Base-by-base conservation (phyloP, 2,888 invertebrate species). In the Drosophila borealis region DNA sequence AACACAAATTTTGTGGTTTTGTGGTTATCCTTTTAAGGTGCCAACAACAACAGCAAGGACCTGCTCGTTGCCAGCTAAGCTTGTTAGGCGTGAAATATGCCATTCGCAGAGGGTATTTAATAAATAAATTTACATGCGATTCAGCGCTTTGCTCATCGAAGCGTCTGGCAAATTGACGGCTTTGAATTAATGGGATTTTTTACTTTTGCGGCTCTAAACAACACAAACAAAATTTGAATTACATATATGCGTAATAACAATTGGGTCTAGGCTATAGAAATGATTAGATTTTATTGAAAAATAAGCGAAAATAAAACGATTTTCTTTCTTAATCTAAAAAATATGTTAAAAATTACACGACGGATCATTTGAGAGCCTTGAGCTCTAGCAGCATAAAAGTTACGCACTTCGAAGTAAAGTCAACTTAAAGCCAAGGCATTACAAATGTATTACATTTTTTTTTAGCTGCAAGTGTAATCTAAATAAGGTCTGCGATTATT, bases 1-100 rank as follows among this genome's bases (percentile, higher is more conserved):
- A 77, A 66, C 84, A 81, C 78, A 83, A 83, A 87, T 83, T 86
- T 74, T 78, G 87, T 57, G 87, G 81, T 65, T 69, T 77, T 77
- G 84, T 36, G 87, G 84, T 55, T 74, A 70, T 86, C 60, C 70
- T 60, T 66, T 81, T 70, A 81, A 81, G 85, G 56, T 72, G 80
- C 53, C 61, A 56, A 46, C 55, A 65, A 63, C 45, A 50, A n/a
- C 48, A 55, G 36, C 54, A 55, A 44, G 36, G 42, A 34, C 8
- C 54, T 11, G 61, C 19, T 45, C 72, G 56, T 45, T 50, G 46
- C 39, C 49, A 60, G 56, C 44, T 81, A 81, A 84, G 74, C 79
- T 78, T 78, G 82, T 78, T 81, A 84, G 78, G 42, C 78, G 61
- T 82, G 49, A 80, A 86, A 67, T 82, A 80, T 80, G 77, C 41